Evolutionary conservation across 2,113 vertebrate species (phyloP).

Genomic region (Scomber colias): DNA sequence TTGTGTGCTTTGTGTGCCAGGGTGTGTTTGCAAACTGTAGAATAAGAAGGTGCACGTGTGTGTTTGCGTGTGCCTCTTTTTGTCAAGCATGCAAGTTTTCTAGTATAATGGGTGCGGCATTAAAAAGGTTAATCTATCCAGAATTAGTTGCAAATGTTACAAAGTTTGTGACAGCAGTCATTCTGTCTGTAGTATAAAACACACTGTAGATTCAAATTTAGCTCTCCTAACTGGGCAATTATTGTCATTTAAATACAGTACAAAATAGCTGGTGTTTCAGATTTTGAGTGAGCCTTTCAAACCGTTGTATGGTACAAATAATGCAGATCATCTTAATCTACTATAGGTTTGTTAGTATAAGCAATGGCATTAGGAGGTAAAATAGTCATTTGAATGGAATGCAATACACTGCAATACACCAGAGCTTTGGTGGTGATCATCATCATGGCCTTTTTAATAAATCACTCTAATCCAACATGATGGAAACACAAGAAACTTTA

Average conservation of each 20-base stretch:
- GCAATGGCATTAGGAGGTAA: not conserved
- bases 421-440: not conserved
- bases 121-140: slow-evolving; percentile 10
- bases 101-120: slow-evolving; percentile 32
- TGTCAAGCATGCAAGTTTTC: not conserved
- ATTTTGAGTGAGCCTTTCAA: not conserved
- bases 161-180: slow-evolving; percentile 1
- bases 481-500: not conserved
- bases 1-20: slow-evolving; percentile 14
- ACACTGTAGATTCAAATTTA: not conserved
- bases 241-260: not conserved
- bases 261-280: not conserved
- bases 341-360: not conserved
- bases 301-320: not conserved
- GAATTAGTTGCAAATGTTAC: slow-evolving; percentile 18
- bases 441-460: not conserved
- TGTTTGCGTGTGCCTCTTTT: slow-evolving; percentile 9
- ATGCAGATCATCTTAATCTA: not conserved
- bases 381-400: not conserved
- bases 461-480: not conserved
- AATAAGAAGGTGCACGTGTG: slow-evolving; percentile 7
- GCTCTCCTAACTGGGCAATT: not conserved
- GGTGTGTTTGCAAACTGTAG: slow-evolving; percentile 53
- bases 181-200: not conserved
- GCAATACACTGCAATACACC: too few relatives aligned